These are phyloP conservation scores for Eilema griseolum DNA, from an alignment of 2,888 invertebrate species.

Conservation along the genomic window DNA sequence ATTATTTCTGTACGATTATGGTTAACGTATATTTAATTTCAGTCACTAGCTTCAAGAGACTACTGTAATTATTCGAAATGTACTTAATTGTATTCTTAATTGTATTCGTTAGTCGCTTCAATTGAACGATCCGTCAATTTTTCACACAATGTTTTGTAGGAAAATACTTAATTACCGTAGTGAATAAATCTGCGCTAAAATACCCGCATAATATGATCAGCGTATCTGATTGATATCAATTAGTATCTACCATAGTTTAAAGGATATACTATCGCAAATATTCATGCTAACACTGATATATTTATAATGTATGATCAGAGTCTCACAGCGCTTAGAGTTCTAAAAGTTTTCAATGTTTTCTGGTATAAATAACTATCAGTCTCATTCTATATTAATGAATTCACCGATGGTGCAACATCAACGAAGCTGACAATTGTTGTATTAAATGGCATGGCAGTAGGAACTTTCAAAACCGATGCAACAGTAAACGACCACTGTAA, in stretches of 20 bases:
- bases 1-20: conserved; percentile 29
- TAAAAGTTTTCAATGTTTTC: not conserved
- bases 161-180: not conserved
- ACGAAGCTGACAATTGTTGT: not conserved
- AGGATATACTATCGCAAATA: not conserved
- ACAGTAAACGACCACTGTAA: conserved; percentile 36
- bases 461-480: conserved; percentile 23
- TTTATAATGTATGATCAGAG: not conserved
- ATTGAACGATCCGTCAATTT: conserved; percentile 43
- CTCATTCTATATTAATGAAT: not conserved
- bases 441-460: not conserved
- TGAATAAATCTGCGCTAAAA: not conserved
- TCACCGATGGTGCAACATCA: conserved; percentile 7
- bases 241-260: too few species aligned
- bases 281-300: not conserved
- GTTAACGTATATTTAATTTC: conserved; percentile 49
- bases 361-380: not conserved
- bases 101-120: conserved; percentile 37
- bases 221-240: not conserved
- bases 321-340: not conserved
- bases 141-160: conserved; percentile 31
- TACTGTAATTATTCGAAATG: conserved; percentile 30
- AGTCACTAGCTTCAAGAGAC: conserved; percentile 24
- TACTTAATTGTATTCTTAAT: conserved; percentile 44
- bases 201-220: not conserved